A percentile compares a stretch with the other conserved stretches of the same genome.
Conservation (phyloP, 2,888 invertebrate species). For the Caenorhabditis afra region DNA sequence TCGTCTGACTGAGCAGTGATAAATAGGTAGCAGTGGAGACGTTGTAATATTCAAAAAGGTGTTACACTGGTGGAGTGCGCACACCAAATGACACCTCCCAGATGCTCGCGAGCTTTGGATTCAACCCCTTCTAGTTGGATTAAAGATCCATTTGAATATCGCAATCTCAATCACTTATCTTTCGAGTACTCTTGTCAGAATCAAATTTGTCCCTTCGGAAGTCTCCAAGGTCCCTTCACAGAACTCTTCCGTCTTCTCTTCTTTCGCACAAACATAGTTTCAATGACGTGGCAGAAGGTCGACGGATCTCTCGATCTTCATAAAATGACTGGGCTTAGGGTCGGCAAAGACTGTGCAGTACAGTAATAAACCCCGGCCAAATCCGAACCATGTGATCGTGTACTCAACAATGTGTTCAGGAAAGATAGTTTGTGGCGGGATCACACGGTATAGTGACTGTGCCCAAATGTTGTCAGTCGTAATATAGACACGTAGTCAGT, state of each 20-base stretch:
- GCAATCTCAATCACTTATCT: background rate
- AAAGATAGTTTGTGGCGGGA: background rate
- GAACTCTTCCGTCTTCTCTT: no score
- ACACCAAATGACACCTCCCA: constrained; percentile 46
- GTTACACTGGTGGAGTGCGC: constrained; percentile 29
- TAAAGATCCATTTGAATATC: background rate
- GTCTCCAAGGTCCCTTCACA: no score
- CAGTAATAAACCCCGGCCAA: background rate
- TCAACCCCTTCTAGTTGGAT: no score
- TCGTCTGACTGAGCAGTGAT: constrained; percentile 15
- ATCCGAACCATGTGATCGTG: background rate
- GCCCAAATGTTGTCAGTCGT: background rate
- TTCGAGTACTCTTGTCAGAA: no score
- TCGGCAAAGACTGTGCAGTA: no score
- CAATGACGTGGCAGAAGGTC: no score
- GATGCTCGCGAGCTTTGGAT: constrained; percentile 13
- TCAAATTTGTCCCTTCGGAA: no score
- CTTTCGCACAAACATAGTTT: no score
- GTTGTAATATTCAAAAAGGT: constrained; percentile 42
- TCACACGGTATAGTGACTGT: constrained; percentile 5
- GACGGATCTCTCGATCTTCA: no score
- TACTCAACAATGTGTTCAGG: constrained; percentile 6
- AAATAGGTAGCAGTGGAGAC: constrained; percentile 27
- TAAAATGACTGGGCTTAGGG: no score
- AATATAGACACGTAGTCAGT: no score